Evolutionary conservation across 2,113 vertebrate genomes (phyloP), one percentile per base, ranked within the genome.

Genomic region (Cephalopterus ornatus): DNA sequence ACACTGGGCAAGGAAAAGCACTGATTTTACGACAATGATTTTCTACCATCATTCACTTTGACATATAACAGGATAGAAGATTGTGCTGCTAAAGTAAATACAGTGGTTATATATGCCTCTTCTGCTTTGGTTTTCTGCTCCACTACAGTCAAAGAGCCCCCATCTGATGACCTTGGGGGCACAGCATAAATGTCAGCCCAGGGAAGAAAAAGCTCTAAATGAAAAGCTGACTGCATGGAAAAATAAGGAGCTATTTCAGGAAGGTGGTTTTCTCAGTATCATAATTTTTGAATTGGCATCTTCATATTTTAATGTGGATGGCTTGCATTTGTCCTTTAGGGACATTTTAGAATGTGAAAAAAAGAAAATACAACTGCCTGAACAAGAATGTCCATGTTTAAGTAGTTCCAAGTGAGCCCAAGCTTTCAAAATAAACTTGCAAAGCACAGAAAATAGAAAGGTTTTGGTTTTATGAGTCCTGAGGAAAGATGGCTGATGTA

Each of bases 1-100:
- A 84, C 47, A 61, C 8, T 1, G 2, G 65, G 94, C 86, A 92
- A 95, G 46, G 86, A 86, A 96, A 96, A 95, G 62, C 53, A 92
- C 75, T 67, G 67, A 73, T 91, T 96, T 97, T 93, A 92, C 1
- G 1, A 88, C 49, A 92, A 42, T 56, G 71, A 93, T 93, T 94
- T 96, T 89, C 88, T 91, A 42, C 53, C 24, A 32, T 94, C 94
- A 88, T 72, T 94, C 92, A 89, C 53, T 94, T 86, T 94, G 95
- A 93, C 88, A 68, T 94, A 19, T 5, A 91, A 81, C 53, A 75
- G 70, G 85, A 88, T 86, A 93, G 67, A 84, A 95, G 89, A 89
- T 5, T 88, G 47, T 77, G 71, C 78, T 56, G 89, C 84, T 93
- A 89, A 95, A 95, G 74, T 93, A 97, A 95, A 95, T 92, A 93